Evolutionary conservation across 1,140 invertebrate genomes (phyloP).

Genomic region (Oedothorax gibbosus): DNA sequence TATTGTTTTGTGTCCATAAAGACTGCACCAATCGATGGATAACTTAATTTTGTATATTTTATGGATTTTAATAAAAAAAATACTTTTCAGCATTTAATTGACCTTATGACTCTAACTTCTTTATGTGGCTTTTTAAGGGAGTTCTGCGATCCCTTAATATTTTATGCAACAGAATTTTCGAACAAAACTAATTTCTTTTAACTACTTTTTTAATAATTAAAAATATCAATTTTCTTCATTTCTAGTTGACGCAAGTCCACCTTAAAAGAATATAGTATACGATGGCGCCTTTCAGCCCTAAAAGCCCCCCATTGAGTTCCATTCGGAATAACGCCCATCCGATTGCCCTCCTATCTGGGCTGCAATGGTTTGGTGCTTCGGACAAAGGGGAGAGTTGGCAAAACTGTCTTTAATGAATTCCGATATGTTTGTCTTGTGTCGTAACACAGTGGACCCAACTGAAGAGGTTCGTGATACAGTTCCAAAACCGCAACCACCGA

Average conservation of each 20-base stretch:
- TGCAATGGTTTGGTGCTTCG: constrained; percentile 34
- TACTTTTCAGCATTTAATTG: not conserved
- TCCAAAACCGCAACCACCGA: not conserved
- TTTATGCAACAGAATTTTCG: too few relatives aligned
- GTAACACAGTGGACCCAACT: not conserved
- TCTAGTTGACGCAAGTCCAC: too few relatives aligned
- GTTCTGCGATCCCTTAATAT: too few relatives aligned
- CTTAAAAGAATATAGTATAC: not conserved
- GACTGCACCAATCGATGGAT: too few relatives aligned
- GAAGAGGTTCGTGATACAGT: not conserved
- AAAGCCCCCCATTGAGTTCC: not conserved
- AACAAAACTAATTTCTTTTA: too few relatives aligned
- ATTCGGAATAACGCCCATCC: not conserved
- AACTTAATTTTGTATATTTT: too few relatives aligned
- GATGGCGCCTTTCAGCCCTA: not conserved
- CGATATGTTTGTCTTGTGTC: not conserved
- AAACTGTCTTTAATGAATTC: constrained; percentile 10
- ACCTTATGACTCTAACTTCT: not conserved
- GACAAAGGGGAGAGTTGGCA: constrained; percentile 11
- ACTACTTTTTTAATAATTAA: too few relatives aligned
- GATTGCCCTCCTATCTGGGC: constrained; percentile 14
- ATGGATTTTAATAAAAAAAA: not conserved
- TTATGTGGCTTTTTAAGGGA: too few relatives aligned
- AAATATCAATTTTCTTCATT: too few relatives aligned
- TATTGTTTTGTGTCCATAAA: too few relatives aligned